Conservation (phyloP, 2,113 vertebrate genomes). For the Tamias sibiricus region DNA sequence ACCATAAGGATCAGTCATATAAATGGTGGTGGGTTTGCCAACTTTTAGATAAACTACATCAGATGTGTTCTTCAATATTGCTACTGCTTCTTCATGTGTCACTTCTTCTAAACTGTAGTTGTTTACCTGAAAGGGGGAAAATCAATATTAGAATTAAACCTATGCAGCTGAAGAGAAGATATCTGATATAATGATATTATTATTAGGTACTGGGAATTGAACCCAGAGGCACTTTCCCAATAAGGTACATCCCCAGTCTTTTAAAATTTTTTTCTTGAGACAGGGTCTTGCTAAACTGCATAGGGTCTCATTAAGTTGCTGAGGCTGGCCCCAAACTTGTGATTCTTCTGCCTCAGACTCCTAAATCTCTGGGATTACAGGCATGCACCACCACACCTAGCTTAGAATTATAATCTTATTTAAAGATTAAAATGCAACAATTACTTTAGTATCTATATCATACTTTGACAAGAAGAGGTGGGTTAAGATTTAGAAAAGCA, state of each 20-base stretch:
- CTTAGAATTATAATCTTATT: background rate
- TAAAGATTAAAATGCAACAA: conserved; percentile 12
- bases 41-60: conserved; percentile 98
- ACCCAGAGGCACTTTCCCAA: no score
- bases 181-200: background rate
- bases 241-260: no score
- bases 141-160: conserved; percentile 23
- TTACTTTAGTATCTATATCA: background rate
- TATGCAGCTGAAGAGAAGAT: background rate
- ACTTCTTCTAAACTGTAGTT: conserved; percentile 98
- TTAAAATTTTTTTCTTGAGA: no score
- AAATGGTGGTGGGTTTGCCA: conserved; percentile 97
- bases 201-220: background rate
- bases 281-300: no score
- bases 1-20: conserved; percentile 97
- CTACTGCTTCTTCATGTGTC: conserved; percentile 98
- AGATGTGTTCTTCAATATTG: conserved; percentile 97
- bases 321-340: no score
- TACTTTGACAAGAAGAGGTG: background rate
- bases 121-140: conserved; percentile 91
- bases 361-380: no score
- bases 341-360: no score
- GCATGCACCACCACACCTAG: no score
- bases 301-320: no score
- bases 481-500: conserved; percentile 30